Conservation (phyloP, 1,140 invertebrate genomes). For the Diprion similis region DNA sequence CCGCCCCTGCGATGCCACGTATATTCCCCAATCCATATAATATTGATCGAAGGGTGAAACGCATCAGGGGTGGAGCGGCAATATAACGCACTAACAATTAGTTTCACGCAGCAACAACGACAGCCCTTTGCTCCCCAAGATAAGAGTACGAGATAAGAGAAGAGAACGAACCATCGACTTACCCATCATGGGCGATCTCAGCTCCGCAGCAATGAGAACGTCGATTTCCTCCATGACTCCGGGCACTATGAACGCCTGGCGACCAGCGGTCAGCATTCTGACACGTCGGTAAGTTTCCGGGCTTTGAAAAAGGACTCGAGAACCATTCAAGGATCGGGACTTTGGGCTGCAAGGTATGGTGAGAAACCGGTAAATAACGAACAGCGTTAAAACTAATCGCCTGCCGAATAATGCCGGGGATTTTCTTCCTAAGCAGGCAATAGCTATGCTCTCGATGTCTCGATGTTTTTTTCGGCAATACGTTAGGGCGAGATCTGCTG, state of each 20-base stretch:
- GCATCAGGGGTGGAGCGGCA: background rate
- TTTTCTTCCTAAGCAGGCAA: background rate
- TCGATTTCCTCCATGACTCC: constrained; percentile 31
- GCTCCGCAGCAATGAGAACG: constrained; percentile 30
- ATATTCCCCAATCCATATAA: too few relatives aligned
- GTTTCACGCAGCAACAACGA: background rate
- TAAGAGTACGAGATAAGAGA: too few relatives aligned
- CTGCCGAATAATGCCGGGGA: background rate
- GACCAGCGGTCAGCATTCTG: constrained; percentile 29
- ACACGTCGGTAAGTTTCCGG: constrained; percentile 30
- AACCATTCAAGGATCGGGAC: constrained; percentile 19
- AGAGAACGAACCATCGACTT: background rate
- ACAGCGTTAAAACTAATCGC: background rate
- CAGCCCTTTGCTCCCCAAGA: background rate
- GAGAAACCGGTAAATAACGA: background rate
- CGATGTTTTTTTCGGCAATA: background rate
- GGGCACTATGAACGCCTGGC: constrained; percentile 33
- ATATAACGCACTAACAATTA: background rate
- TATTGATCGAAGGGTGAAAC: background rate
- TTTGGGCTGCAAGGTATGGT: background rate
- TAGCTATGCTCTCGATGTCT: background rate
- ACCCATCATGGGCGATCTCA: constrained; percentile 32
- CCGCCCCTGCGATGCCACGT: background rate
- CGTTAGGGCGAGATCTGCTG: background rate
- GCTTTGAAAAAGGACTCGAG: constrained; percentile 31